A percentile compares a stretch with the other conserved stretches of the same genome.
Evolutionary conservation across 2,888 invertebrate genomes (phyloP).

Genomic region (Callimorpha dominula): DNA sequence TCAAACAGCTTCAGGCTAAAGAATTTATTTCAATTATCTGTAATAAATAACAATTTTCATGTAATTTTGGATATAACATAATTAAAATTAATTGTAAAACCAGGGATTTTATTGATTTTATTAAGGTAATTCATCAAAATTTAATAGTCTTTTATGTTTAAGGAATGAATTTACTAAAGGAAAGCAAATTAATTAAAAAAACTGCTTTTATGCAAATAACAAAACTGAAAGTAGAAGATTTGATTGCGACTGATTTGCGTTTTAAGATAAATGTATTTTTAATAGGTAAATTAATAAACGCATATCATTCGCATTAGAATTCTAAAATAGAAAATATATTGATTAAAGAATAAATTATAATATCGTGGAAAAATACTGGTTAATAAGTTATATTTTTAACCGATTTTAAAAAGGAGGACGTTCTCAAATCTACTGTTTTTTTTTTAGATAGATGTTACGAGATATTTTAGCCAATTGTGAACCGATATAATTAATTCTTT

Average conservation of each 20-base stretch:
- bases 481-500: no score
- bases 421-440: no score
- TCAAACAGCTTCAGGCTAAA: conserved; percentile 32
- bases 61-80: conserved; percentile 14
- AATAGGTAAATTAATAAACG: not conserved
- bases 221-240: no score
- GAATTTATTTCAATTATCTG: conserved; percentile 45
- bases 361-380: no score
- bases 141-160: not conserved
- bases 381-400: no score
- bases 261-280: not conserved
- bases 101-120: conserved; percentile 1
- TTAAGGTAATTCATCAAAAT: not conserved
- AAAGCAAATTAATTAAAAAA: not conserved
- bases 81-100: conserved; percentile 8
- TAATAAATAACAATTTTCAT: conserved; percentile 44
- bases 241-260: not conserved
- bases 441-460: no score
- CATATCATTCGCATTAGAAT: no score
- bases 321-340: no score
- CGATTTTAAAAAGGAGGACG: no score
- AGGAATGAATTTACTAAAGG: not conserved
- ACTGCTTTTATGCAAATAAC: not conserved
- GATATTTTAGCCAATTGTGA: no score
- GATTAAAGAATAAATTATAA: no score